Base-by-base conservation (phyloP, 92 coral and sea anemone species). In the Micromussa lordhowensis region DNA sequence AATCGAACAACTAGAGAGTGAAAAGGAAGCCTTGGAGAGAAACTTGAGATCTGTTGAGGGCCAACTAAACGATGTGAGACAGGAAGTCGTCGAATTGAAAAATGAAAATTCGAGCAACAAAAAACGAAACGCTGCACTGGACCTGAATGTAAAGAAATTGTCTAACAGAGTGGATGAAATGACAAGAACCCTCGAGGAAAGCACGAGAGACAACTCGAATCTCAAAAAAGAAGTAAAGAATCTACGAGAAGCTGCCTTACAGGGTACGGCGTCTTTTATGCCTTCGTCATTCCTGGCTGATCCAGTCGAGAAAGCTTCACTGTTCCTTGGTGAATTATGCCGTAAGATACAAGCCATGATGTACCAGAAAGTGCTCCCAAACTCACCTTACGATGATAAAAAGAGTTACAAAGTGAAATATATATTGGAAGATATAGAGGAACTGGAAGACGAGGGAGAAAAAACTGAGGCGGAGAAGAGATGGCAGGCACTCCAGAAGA, bases 281-380 rank as follows among this genome's bases (percentile, higher is more conserved):
- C 77, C 53, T 13, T 66, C 64, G 18, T 77, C 57, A 0, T 36
- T 40, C n/a, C 19, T 40, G 38, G 3, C 24, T 59, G 83, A 59
- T 31, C 68, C 75, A 57, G 26, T 68, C 26, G 81, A 26, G 19
- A 58, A 13, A 22, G 16, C 85, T 4, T 74, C 79, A 19, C 12
- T 91, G 44, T 8, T 32, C 59, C 72, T 91, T 75, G 91, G 91
- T 15, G 91, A 91, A 59, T 3, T 87, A n/a, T 91, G 93, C 44
- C 51, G 68, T 63, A 84, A 58, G 82, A 35, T 91, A 1, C 93
- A 91, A 49, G 82, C 85, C 21, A 68, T 36, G 44, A 91, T 91
- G 93, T 87, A 91, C 85, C 26, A 87, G 71, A 38, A 49, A 16
- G 93, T 91, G 54, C 77, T 87, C 6, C 93, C 91, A 30, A 82